Conservation (phyloP, 1,140 invertebrate genomes). For the Plectrocnemia conspersa region DNA sequence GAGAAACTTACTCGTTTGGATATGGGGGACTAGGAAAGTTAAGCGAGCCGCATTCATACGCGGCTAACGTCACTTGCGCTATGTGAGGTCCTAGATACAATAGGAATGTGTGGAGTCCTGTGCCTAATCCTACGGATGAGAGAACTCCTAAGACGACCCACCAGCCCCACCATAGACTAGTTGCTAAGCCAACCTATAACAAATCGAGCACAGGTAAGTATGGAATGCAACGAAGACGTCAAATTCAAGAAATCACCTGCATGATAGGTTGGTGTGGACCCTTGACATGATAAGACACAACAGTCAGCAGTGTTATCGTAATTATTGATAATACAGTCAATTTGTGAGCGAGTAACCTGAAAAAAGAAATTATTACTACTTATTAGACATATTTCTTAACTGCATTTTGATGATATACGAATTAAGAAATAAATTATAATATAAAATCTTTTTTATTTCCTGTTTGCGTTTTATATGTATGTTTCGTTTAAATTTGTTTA, state of each 20-base stretch:
- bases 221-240: background rate
- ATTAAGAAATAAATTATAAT: too few species aligned
- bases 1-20: conserved; percentile 68
- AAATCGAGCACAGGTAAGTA: background rate
- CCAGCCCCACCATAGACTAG: conserved; percentile 57
- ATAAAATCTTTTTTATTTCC: too few species aligned
- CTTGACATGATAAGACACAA: conserved; percentile 43
- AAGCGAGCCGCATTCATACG: conserved; percentile 91
- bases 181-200: conserved; percentile 26
- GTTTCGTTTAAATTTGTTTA: too few species aligned
- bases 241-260: conserved; percentile 38
- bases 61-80: conserved; percentile 93
- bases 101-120: conserved; percentile 96
- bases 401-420: too few species aligned
- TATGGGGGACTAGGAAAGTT: conserved; percentile 93
- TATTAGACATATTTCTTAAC: too few species aligned
- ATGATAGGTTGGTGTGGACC: conserved; percentile 48
- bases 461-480: too few species aligned
- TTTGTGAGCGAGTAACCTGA: conserved; percentile 48
- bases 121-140: conserved; percentile 95
- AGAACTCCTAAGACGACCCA: conserved; percentile 94
- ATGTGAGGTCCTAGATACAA: conserved; percentile 93
- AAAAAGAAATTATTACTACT: conserved; percentile 36
- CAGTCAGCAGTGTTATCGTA: conserved; percentile 31
- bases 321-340: conserved; percentile 42